Percentiles rank a stretch among this genome's conserved stretches.
These are phyloP conservation scores for Callyntrura guangdongensis DNA, from an alignment of 2,888 invertebrate genomes.

Conservation along the genomic window DNA sequence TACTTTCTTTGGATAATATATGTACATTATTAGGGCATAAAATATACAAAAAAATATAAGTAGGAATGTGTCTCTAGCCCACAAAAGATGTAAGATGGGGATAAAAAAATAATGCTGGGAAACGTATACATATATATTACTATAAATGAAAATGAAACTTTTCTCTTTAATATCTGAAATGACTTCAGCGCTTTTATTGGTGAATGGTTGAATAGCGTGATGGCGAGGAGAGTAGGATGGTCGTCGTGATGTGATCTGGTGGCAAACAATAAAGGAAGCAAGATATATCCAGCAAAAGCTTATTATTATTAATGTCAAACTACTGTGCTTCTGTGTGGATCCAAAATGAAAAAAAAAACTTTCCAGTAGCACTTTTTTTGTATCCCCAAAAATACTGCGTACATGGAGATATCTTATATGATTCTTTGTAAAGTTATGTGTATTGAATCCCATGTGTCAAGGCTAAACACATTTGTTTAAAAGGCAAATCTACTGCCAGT, in stretches of 20 bases:
- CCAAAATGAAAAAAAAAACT: slow-evolving; percentile 42
- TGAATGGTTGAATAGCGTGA: slow-evolving; percentile 42
- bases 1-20: slow-evolving; percentile 23
- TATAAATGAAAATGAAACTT: slow-evolving; percentile 27
- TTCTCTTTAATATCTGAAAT: not conserved
- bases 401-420: too few relatives aligned
- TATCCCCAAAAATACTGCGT: not conserved
- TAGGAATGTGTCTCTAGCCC: not conserved
- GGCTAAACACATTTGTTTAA: slow-evolving; percentile 55
- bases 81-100: not conserved
- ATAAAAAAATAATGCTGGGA: not conserved
- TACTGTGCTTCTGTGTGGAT: slow-evolving; percentile 38
- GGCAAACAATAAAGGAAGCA: not conserved
- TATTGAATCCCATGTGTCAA: slow-evolving; percentile 58
- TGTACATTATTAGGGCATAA: not conserved
- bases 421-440: not conserved
- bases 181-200: slow-evolving; percentile 36
- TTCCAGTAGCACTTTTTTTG: slow-evolving; percentile 70
- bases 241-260: slow-evolving; percentile 44
- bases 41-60: not conserved
- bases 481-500: not conserved
- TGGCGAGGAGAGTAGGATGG: slow-evolving; percentile 35
- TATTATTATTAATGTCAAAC: slow-evolving; percentile 58
- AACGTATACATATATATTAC: too few relatives aligned
- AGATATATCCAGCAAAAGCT: slow-evolving; percentile 48